Percentiles rank a stretch among this genome's conserved stretches.
phyloP scores from a whole-genome alignment of 2,797 vertebrate species.

The Falco biarmicus region DNA sequence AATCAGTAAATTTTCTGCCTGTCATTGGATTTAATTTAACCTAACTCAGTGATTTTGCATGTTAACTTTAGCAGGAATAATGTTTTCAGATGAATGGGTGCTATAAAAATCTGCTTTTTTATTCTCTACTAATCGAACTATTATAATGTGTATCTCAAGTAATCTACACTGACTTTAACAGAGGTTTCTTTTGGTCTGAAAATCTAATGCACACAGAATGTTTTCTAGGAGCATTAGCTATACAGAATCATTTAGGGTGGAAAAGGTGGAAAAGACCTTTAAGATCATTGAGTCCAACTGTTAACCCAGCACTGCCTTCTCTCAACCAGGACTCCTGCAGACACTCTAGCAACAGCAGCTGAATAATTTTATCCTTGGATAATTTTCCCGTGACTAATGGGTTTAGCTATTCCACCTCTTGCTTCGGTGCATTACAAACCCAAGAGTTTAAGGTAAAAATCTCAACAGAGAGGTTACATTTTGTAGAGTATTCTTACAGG shows the following conservation, averaged over 20 bases:
- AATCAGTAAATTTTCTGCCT: neutral
- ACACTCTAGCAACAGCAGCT: no score
- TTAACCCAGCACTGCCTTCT: no score
- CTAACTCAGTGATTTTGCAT: neutral
- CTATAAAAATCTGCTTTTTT: constrained; percentile 11
- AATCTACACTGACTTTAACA: constrained; percentile 10
- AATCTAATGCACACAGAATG: neutral
- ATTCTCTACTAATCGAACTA: constrained; percentile 42
- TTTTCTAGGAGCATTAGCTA: constrained; percentile 22
- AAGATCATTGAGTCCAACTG: no score
- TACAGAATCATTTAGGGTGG: no score
- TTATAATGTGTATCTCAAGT: constrained; percentile 1
- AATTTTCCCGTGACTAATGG: neutral
- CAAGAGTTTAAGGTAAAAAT: constrained; percentile 37
- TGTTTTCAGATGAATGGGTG: neutral
- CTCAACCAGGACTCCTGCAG: no score
- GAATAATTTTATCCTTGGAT: no score
- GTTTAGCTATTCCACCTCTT: constrained; percentile 35
- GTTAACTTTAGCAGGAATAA: constrained; percentile 33
- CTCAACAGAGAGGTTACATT: constrained; percentile 29
- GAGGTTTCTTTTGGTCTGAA: constrained; percentile 14
- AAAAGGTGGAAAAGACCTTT: no score
- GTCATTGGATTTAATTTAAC: neutral
- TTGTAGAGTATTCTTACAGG: constrained; percentile 2
- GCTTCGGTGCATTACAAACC: constrained; percentile 17